Percentiles rank a stretch among this genome's conserved stretches.
phyloP scores from a whole-genome alignment of 2,113 vertebrate genomes.

The Heterotilapia buettikoferi region DNA sequence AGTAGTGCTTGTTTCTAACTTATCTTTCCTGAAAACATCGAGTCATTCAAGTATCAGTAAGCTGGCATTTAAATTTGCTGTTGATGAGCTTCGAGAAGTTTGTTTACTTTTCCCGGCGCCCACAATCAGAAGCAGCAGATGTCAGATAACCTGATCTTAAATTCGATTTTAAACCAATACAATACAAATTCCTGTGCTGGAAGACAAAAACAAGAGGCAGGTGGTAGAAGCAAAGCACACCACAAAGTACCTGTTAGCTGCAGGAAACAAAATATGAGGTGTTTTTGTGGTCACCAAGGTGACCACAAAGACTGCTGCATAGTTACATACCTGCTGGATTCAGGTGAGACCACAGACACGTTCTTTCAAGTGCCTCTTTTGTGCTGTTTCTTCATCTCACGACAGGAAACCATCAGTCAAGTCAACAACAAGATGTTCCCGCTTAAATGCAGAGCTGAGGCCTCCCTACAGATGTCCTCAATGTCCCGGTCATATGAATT shows the following conservation, averaged over 20 bases:
- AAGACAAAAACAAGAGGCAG: neutral
- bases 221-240: neutral
- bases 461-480: neutral
- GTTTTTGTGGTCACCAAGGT: conserved; percentile 65
- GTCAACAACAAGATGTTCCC: conserved; percentile 33
- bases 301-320: neutral
- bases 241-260: neutral
- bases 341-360: conserved; percentile 63
- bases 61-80: neutral
- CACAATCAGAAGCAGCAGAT: neutral
- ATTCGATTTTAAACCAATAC: neutral
- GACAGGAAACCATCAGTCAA: conserved; percentile 61
- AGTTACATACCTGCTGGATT: conserved; percentile 51
- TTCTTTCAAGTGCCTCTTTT: neutral
- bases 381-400: conserved; percentile 27
- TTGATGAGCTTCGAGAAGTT: neutral
- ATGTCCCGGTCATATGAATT: neutral
- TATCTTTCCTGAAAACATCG: neutral
- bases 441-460: neutral
- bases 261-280: conserved; percentile 16
- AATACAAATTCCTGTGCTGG: neutral
- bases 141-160: neutral
- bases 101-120: neutral
- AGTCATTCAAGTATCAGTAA: neutral
- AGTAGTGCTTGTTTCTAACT: neutral